These are phyloP conservation scores for Maconellicoccus hirsutus DNA, from an alignment of 1,140 invertebrate species.

Conservation along the genomic window DNA sequence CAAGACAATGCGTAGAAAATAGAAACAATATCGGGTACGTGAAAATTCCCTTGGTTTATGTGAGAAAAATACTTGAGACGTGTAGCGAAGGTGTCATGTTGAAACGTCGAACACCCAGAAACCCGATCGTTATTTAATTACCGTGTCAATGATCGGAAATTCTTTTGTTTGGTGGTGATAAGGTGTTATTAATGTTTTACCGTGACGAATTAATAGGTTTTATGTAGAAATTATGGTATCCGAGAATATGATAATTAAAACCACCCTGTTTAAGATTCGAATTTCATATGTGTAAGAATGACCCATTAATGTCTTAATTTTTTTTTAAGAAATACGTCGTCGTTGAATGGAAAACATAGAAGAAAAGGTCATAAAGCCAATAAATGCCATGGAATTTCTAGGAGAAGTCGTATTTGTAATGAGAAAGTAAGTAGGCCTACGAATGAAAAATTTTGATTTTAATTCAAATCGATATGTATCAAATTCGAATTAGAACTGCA, in stretches of 20 bases:
- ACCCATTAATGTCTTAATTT: no score
- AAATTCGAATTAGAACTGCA: no score
- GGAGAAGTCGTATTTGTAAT: background rate
- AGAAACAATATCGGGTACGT: background rate
- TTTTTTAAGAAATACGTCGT: background rate
- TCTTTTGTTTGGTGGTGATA: background rate
- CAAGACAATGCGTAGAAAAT: constrained; percentile 36
- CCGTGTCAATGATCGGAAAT: background rate
- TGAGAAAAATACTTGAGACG: background rate
- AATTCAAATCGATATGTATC: no score
- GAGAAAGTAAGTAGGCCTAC: background rate
- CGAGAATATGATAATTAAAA: constrained; percentile 4
- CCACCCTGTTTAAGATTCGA: constrained; percentile 1
- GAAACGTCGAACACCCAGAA: background rate
- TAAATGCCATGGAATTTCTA: background rate
- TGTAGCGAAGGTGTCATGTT: background rate
- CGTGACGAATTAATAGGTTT: constrained; percentile 31
- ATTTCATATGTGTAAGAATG: no score
- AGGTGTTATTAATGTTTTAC: background rate
- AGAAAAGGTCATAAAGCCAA: background rate
- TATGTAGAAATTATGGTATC: background rate
- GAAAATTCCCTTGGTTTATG: no score
- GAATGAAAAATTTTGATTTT: no score
- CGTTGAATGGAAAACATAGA: background rate
- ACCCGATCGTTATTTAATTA: constrained; percentile 1